These are phyloP conservation scores for Acleris sparsana DNA, from an alignment of 2,888 invertebrate species.

Conservation along the genomic window DNA sequence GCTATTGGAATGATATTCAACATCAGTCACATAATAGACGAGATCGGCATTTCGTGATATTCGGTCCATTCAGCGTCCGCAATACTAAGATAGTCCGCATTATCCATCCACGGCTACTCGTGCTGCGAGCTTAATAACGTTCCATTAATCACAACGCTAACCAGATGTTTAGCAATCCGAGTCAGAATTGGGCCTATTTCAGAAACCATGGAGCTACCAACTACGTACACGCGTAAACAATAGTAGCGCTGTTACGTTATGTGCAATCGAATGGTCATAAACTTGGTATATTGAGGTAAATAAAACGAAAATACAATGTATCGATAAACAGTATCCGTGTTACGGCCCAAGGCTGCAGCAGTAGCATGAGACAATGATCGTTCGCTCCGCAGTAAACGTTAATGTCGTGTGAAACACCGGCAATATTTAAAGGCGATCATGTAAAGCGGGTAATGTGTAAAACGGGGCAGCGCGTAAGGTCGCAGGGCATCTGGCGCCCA, in stretches of 20 bases:
- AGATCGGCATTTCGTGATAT: slow-evolving; percentile 32
- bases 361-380: slow-evolving; percentile 50
- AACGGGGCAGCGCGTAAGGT: slow-evolving; percentile 68
- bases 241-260: not conserved
- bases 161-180: slow-evolving; percentile 46
- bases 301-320: slow-evolving; percentile 35
- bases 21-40: slow-evolving; percentile 11
- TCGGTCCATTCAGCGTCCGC: slow-evolving; percentile 28
- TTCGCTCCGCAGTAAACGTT: slow-evolving; percentile 57
- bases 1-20: slow-evolving; percentile 17
- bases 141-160: slow-evolving; percentile 43
- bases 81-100: slow-evolving; percentile 30
- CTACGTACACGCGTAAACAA: slow-evolving; percentile 13
- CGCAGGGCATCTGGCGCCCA: slow-evolving; percentile 78
- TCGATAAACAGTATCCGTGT: slow-evolving; percentile 35
- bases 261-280: slow-evolving; percentile 21
- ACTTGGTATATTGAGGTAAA: slow-evolving; percentile 20
- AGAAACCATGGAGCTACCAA: slow-evolving; percentile 27
- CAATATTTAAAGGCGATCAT: slow-evolving; percentile 63
- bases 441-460: slow-evolving; percentile 53
- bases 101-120: slow-evolving; percentile 32
- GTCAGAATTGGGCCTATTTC: slow-evolving; percentile 29
- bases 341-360: slow-evolving; percentile 39
- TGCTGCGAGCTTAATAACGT: slow-evolving; percentile 39
- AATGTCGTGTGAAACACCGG: slow-evolving; percentile 61